These are phyloP conservation scores for Antedon mediterranea DNA, from an alignment of 53 echinoderm and acorn worm species.

Conservation along the genomic window DNA sequence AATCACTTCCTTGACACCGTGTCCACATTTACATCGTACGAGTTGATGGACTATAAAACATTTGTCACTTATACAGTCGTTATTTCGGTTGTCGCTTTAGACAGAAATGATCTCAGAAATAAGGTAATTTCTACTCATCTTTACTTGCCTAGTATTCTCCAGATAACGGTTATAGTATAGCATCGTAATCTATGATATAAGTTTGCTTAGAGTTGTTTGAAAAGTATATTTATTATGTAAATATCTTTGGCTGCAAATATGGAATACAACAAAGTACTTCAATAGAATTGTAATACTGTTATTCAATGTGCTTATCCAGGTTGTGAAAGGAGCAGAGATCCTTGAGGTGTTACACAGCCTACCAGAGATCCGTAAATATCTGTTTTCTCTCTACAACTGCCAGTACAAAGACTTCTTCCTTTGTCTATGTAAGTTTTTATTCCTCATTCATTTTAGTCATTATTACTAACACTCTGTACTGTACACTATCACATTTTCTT, in stretches of 20 bases:
- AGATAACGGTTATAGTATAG: too few relatives aligned
- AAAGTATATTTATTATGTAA: too few relatives aligned
- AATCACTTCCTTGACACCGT: conserved; percentile 95
- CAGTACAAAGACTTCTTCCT: conserved; percentile 86
- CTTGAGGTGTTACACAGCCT: conserved; percentile 80
- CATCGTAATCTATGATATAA: too few relatives aligned
- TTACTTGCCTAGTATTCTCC: too few relatives aligned
- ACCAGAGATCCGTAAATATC: conserved; percentile 69
- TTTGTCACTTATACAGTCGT: conserved; percentile 91
- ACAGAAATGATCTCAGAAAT: conserved; percentile 83
- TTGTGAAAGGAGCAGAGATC: conserved; percentile 92
- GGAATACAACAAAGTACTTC: too few relatives aligned
- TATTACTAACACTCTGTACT: neutral
- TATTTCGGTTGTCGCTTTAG: conserved; percentile 75
- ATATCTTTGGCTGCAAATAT: too few relatives aligned
- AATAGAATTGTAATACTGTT: too few relatives aligned
- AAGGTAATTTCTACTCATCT: conserved; percentile 28
- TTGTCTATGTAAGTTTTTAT: conserved; percentile 41
- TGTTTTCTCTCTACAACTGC: conserved; percentile 90
- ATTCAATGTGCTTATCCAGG: conserved; percentile 39
- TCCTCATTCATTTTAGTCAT: neutral
- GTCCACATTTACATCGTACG: conserved; percentile 96
- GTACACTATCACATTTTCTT: too few relatives aligned
- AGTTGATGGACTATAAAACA: conserved; percentile 92
- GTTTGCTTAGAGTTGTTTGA: too few relatives aligned